phyloP scores from a whole-genome alignment of 2,113 vertebrate genomes.

The Tychaedon coryphoeus region DNA sequence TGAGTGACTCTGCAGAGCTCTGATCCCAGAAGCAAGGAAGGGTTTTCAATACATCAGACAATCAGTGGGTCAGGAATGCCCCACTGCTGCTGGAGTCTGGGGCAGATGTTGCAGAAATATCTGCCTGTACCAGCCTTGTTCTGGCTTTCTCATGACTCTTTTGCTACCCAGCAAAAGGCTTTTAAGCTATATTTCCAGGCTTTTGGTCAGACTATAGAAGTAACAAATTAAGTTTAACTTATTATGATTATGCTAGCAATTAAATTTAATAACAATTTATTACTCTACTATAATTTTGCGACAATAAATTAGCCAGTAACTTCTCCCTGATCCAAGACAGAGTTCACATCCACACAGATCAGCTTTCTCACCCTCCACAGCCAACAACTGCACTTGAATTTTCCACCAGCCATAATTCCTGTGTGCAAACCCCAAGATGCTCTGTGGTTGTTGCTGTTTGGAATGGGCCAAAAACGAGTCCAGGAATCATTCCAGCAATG shows the following conservation, averaged over 20 bases:
- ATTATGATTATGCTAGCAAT: background rate
- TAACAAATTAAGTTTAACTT: background rate
- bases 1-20: background rate
- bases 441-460: background rate
- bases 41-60: background rate
- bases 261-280: background rate
- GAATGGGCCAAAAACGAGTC: fast-evolving
- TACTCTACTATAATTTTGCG: background rate
- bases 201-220: background rate
- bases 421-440: background rate
- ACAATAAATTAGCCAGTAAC: background rate
- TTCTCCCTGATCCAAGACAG: background rate
- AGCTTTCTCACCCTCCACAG: background rate
- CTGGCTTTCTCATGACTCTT: background rate
- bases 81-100: background rate
- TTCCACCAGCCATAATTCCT: background rate
- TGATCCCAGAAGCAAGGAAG: background rate
- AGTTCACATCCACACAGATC: background rate
- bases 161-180: background rate
- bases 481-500: background rate
- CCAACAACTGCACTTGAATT: background rate
- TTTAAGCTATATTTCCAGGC: background rate
- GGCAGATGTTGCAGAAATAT: background rate
- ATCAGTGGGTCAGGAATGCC: background rate
- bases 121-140: background rate